Evolutionary conservation across 2,113 vertebrate species (phyloP).

Genomic region (Channa argus): DNA sequence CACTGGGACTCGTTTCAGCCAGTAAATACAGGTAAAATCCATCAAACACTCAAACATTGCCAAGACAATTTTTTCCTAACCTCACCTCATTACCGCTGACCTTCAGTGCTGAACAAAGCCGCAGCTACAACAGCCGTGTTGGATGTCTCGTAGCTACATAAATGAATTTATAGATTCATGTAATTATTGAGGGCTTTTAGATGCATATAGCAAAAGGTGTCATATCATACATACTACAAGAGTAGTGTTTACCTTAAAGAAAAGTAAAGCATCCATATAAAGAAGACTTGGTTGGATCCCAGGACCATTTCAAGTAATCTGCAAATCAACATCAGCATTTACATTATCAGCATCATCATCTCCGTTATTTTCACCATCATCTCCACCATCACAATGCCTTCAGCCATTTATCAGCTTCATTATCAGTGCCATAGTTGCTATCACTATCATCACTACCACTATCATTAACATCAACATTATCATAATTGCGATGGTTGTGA

Average conservation of each 20-base stretch:
- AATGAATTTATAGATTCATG: slow-evolving; percentile 17
- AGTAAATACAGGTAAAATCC: slow-evolving; percentile 49
- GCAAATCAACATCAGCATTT: neutral
- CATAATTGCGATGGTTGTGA: no score
- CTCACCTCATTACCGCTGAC: slow-evolving; percentile 49
- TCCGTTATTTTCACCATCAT: neutral
- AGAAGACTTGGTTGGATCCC: no score
- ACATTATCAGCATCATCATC: neutral
- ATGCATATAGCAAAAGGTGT: neutral
- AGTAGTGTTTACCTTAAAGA: neutral
- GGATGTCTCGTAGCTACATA: neutral
- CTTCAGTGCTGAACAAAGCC: slow-evolving; percentile 37
- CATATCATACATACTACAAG: neutral
- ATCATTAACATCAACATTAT: neutral
- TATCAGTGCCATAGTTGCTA: neutral
- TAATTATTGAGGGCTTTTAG: slow-evolving; percentile 6
- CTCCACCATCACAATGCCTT: neutral
- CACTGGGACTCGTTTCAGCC: slow-evolving; percentile 21
- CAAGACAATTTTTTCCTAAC: slow-evolving; percentile 32
- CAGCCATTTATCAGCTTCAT: neutral
- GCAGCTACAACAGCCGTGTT: neutral
- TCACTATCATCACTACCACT: neutral
- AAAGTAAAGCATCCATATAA: neutral
- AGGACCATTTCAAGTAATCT: no score
- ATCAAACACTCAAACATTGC: slow-evolving; percentile 40